Evolutionary conservation across 2,113 vertebrate genomes (phyloP), one percentile per base, ranked within the genome.

Genomic region (Motacilla tschutschensis): DNA sequence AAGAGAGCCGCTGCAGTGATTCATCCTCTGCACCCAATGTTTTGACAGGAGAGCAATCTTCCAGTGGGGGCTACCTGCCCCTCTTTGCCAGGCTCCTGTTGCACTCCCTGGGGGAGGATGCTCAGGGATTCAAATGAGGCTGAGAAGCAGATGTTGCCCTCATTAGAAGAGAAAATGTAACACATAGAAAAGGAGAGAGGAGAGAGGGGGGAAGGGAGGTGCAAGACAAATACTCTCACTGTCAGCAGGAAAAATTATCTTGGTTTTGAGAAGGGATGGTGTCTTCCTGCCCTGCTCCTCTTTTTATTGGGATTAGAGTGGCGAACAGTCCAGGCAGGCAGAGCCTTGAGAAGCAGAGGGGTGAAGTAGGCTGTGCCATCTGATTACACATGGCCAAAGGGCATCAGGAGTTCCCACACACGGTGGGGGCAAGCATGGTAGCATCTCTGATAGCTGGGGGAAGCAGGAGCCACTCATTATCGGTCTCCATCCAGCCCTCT

Each of bases 141-240:
- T 67, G 79, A 76, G 79, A 90, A 94, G 76, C 71, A 93, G 82
- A 70, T 82, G 82, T 83, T 92, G 88, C 58, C 82, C 84, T 94
- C 88, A 73, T 92, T 93, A 88, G 53, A 81, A 88, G 19, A 46
- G 54, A 86, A 91, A 91, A 91, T 38, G 18, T 73, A 73, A 48
- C 35, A 46, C 25, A 18, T 1, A 66, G 46, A 48, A 64, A 46
- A 80, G 51, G 9, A 50, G 36, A 79, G 17, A 67, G 51, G 65
- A 78, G 63, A 59, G 46, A 64, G 12, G 35, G 26, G 21, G 48
- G 50, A 73, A 80, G 54, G 50, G 51, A 83, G 9, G n/a, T 66
- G 17, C 19, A 70, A 91, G 44, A 20, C 48, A 73, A 85, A 74
- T 47, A 33, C 24, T 81, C 54, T 79, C 3, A 1, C 43, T 67